A percentile compares a stretch with the other conserved stretches of the same genome.
Conservation (phyloP, 2,113 vertebrate genomes). For the Entomyzon cyanotis region DNA sequence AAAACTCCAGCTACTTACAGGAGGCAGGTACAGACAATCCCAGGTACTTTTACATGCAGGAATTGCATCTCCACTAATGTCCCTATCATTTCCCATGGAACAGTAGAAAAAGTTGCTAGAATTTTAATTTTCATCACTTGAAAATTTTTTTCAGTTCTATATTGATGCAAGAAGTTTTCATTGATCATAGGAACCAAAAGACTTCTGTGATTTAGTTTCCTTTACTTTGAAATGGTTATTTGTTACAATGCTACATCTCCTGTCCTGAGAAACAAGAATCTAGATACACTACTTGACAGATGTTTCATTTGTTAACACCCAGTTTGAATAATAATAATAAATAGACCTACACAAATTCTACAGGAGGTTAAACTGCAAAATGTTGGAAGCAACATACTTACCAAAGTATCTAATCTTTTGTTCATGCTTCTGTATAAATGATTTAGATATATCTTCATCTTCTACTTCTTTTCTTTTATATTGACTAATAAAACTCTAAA, state of each 20-base stretch:
- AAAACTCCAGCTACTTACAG: background rate
- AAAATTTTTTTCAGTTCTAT: background rate
- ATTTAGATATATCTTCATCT: constrained; percentile 81
- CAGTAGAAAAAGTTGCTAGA: background rate
- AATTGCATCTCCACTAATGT: background rate
- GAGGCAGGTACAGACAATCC: background rate
- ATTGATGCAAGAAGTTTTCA: background rate
- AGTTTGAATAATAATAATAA: background rate
- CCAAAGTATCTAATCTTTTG: constrained; percentile 91
- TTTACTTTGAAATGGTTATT: background rate
- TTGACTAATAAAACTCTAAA: constrained; percentile 91
- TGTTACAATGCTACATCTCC: background rate
- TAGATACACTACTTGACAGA: background rate
- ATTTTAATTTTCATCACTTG: background rate
- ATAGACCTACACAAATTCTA: background rate
- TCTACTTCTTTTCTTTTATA: constrained; percentile 70
- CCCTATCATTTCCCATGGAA: background rate
- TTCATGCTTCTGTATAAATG: constrained; percentile 87
- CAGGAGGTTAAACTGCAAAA: constrained; percentile 19
- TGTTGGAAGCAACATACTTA: constrained; percentile 69
- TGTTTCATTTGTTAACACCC: background rate
- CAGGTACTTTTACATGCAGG: background rate
- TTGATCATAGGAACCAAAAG: background rate
- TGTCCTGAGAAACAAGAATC: background rate
- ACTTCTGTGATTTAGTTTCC: background rate